These are phyloP conservation scores for Coelinius sp. DNA, from an alignment of 2,888 invertebrate genomes.

Conservation along the genomic window DNA sequence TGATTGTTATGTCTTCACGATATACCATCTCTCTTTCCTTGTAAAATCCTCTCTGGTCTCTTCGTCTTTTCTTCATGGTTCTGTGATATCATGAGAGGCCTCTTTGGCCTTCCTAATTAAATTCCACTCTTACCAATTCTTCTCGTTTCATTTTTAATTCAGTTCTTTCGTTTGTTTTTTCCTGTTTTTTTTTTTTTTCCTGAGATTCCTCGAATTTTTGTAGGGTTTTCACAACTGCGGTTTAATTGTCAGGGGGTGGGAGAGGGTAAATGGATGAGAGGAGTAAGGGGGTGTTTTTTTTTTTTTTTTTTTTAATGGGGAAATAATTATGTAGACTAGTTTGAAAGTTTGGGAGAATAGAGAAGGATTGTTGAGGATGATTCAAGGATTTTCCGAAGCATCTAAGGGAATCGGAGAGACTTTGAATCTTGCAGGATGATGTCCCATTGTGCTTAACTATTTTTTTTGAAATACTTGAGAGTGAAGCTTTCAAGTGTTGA, in stretches of 20 bases:
- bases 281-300: slow-evolving; percentile 49
- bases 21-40: slow-evolving; percentile 27
- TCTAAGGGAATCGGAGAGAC: not conserved
- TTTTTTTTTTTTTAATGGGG: slow-evolving; percentile 65
- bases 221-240: slow-evolving; percentile 66
- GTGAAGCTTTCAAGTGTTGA: too few relatives aligned
- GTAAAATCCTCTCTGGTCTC: slow-evolving; percentile 7
- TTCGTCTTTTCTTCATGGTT: slow-evolving; percentile 60
- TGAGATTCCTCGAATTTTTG: not conserved
- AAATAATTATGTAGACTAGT: slow-evolving; percentile 67
- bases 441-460: too few relatives aligned
- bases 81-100: slow-evolving; percentile 62
- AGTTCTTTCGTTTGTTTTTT: slow-evolving; percentile 18
- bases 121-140: slow-evolving; percentile 64
- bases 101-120: slow-evolving; percentile 64
- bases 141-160: slow-evolving; percentile 10
- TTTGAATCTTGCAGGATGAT: too few relatives aligned
- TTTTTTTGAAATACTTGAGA: too few relatives aligned
- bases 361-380: slow-evolving; percentile 10
- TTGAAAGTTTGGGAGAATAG: slow-evolving; percentile 43
- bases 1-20: slow-evolving; percentile 67
- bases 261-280: slow-evolving; percentile 24
- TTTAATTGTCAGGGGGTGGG: slow-evolving; percentile 61
- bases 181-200: slow-evolving; percentile 47
- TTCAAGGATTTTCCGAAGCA: not conserved